Conservation (phyloP, 2,888 invertebrate species). For the Zaprionus obscuricornis region DNA sequence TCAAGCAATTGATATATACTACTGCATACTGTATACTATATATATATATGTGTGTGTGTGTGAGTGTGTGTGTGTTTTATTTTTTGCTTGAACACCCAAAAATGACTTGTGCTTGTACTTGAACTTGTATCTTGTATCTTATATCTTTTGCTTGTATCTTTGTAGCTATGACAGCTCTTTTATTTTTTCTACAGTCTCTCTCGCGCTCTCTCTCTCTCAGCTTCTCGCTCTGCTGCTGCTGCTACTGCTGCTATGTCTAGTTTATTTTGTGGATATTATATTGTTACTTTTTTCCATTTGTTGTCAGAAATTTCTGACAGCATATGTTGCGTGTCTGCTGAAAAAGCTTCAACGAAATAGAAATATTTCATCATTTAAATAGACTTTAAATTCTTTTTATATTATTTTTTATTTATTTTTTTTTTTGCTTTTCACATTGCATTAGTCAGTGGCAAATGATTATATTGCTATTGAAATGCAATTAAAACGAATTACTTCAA, state of each 20-base stretch:
- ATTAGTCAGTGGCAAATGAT: conserved; percentile 10
- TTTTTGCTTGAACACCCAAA: background rate
- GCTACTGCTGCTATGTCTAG: too few species aligned
- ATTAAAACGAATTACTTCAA: conserved; percentile 1
- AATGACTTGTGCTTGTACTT: conserved; percentile 10
- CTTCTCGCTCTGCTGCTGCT: too few species aligned
- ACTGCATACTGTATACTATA: too few species aligned
- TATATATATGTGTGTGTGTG: conserved; percentile 28
- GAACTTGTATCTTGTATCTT: background rate
- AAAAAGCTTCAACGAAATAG: too few species aligned
- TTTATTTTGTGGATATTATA: too few species aligned
- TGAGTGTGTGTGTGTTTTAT: background rate
- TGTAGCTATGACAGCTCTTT: too few species aligned
- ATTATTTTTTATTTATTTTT: too few species aligned
- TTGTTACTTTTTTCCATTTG: too few species aligned
- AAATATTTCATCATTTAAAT: too few species aligned
- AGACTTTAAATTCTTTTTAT: too few species aligned
- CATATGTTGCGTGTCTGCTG: conserved; percentile 22
- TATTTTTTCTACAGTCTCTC: background rate
- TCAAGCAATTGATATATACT: conserved; percentile 31
- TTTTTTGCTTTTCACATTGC: conserved; percentile 2
- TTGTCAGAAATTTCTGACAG: background rate
- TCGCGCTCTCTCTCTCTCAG: too few species aligned
- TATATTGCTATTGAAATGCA: background rate
- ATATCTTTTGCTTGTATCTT: background rate